Base-by-base conservation (phyloP, 1,140 invertebrate species). In the Drosophila sturtevanti region DNA sequence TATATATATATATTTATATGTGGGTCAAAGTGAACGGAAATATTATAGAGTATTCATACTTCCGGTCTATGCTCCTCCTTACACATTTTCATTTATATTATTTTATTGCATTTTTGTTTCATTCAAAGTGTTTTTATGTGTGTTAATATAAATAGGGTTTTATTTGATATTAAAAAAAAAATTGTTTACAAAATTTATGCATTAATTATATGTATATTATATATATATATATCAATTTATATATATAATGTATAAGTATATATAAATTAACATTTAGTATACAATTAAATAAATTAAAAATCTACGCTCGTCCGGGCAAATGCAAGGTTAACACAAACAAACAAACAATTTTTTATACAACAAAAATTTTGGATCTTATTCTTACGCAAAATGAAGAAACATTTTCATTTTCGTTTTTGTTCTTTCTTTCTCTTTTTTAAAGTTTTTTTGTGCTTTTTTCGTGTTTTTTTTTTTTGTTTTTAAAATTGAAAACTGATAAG, bases 221-320 rank as follows among this genome's bases (percentile, higher is more conserved):
- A 41, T 41, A 41, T 41, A 41, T n/a, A 38, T 12, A 12, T 37
- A 1, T 16, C 16, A 16, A 44, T 18, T 16, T 72, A 61, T 79
- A 61, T 59, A 67, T 64, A 67, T 58, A 63, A 55, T 41, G 52
- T 68, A 77, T 76, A 61, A 72, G 67, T 68, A 68, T 67, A 68
- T 79, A 68, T 79, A 61, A 74, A 52, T 75, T 68, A 75, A 68
- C 72, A 76, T 85, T 69, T 67, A 81, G 79, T 85, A 66, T 70
- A 84, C 63, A 72, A 84, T 81, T 86, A 87, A 86, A 86, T 82
- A 74, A 79, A 76, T 63, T 68, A 72, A 58, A 68, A 67, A 71
- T 48, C 41, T 48, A 48, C 41, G 41, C 9, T 48, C 41, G 56
- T 51, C 52, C 66, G 77, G 27, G 58, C 69, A 76, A 80, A 85